Evolutionary conservation across 2,888 invertebrate genomes (phyloP).

Genomic region (Cordylochernes scorpioides): DNA sequence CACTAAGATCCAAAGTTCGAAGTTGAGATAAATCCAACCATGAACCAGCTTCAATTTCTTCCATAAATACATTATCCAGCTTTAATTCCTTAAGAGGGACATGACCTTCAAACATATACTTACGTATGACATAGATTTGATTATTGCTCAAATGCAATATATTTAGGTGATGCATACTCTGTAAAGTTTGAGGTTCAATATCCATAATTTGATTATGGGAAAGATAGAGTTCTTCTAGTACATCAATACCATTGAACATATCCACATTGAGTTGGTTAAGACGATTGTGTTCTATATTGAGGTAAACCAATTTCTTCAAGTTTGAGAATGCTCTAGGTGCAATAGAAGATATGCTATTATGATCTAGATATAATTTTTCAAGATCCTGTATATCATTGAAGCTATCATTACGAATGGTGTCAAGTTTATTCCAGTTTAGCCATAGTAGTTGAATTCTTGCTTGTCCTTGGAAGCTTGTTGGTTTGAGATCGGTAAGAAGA

Average conservation of each 20-base stretch:
- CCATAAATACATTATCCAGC: slow-evolving; percentile 43
- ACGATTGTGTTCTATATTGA: slow-evolving; percentile 17
- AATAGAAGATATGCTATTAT: slow-evolving; percentile 47
- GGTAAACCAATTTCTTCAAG: slow-evolving; percentile 30
- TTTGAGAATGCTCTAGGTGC: slow-evolving; percentile 52
- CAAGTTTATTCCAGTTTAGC: slow-evolving; percentile 52
- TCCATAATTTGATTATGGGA: slow-evolving; percentile 10
- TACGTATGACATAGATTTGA: slow-evolving; percentile 16
- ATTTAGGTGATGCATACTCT: slow-evolving; percentile 8
- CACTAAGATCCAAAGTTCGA: slow-evolving; percentile 46
- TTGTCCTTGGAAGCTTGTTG: slow-evolving; percentile 40
- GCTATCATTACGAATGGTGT: slow-evolving; percentile 39
- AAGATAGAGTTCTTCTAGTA: slow-evolving; percentile 12
- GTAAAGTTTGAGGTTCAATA: slow-evolving; percentile 12
- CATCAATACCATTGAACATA: slow-evolving; percentile 15
- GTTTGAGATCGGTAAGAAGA: slow-evolving; percentile 42
- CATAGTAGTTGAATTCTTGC: slow-evolving; percentile 60
- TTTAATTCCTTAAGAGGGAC: slow-evolving; percentile 43
- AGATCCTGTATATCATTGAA: slow-evolving; percentile 50
- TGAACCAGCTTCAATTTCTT: slow-evolving; percentile 41
- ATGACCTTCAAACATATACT: slow-evolving; percentile 28
- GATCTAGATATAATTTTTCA: slow-evolving; percentile 49
- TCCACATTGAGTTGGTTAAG: slow-evolving; percentile 14
- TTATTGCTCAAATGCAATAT: slow-evolving; percentile 17
- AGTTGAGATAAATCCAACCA: slow-evolving; percentile 45